Base-by-base conservation (phyloP, 2,888 invertebrate genomes). In the Candidula unifasciata region DNA sequence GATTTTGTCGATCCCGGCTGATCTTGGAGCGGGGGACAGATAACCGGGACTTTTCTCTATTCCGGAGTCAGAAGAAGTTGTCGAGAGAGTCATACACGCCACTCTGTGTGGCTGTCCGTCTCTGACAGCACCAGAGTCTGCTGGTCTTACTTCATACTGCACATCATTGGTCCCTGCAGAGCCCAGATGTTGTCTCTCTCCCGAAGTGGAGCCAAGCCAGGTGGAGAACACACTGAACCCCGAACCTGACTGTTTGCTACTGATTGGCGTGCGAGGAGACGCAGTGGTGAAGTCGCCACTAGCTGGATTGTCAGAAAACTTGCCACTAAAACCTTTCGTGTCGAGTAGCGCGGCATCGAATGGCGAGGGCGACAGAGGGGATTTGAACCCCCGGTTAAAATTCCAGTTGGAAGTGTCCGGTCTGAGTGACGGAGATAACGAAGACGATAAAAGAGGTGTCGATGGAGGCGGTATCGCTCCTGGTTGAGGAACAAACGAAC, bases 1-100 rank as follows among this genome's bases (percentile, higher is more conserved):
- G 5, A 84, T 79, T 44, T 84, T 84, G 13, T 79, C 80, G 2
- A 84, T 60, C 18, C 83, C 83, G 3, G 76, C 77, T 1, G 77
- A 76, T 30, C 60, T 54, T 13, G 82, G 77, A n/a, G 82, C 73
- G 2, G 82, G 82, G 0, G 77, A 82, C 16, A 80, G 57, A 33
- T 80, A 80, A 0, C 80, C 80, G 27, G 80, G 80, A 30, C 80
- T 80, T 30, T 71, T 69, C 18, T 80, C 80, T 52, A 80, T 54
- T 2, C 80, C 80, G 8, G 80, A 80, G 52, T 80, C 80, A 16
- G 66, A 24, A 33, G 80, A 80, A 5, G 69, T 35, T 3, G 80
- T 71, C 24, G 69, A 71, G 2, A 8, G n/a, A 3, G 33, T 52
- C 52, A 37, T 33, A n/a, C 66, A 79, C 13, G 68, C 44, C 13